These are phyloP conservation scores for Thera britannica DNA, from an alignment of 2,888 invertebrate genomes.

Conservation along the genomic window DNA sequence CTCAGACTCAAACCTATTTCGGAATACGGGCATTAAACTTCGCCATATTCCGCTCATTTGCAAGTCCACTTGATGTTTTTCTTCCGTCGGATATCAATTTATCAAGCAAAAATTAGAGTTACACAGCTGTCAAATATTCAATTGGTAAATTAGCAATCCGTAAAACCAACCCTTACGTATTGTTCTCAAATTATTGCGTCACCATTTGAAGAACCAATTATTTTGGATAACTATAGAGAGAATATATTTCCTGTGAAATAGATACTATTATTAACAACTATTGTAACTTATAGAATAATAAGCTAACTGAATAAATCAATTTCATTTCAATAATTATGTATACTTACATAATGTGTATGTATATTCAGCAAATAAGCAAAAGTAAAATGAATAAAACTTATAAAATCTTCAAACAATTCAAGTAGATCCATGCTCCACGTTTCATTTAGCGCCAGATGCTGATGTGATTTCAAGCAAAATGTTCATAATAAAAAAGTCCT, in stretches of 20 bases:
- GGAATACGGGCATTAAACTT: neutral
- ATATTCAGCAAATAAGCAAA: neutral
- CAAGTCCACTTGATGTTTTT: conserved; percentile 4
- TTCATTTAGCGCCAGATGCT: conserved; percentile 5
- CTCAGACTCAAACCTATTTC: too few species aligned
- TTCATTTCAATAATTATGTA: too few species aligned
- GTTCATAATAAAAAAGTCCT: neutral
- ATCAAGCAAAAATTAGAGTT: too few species aligned
- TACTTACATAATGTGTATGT: neutral
- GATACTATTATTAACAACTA: too few species aligned
- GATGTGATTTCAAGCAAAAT: conserved; percentile 2
- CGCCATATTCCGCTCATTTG: neutral
- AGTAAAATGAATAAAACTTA: neutral
- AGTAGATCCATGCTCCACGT: neutral
- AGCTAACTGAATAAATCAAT: too few species aligned
- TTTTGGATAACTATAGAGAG: neutral
- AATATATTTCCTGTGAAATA: too few species aligned
- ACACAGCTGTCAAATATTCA: too few species aligned
- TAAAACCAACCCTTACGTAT: too few species aligned
- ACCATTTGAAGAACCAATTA: neutral
- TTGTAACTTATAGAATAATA: too few species aligned
- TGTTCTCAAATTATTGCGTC: neutral
- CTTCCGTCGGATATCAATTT: neutral
- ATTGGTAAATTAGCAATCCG: too few species aligned
- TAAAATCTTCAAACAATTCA: neutral